These are phyloP conservation scores for Saccopteryx leptura DNA, from an alignment of 2,113 vertebrate species.

Conservation along the genomic window DNA sequence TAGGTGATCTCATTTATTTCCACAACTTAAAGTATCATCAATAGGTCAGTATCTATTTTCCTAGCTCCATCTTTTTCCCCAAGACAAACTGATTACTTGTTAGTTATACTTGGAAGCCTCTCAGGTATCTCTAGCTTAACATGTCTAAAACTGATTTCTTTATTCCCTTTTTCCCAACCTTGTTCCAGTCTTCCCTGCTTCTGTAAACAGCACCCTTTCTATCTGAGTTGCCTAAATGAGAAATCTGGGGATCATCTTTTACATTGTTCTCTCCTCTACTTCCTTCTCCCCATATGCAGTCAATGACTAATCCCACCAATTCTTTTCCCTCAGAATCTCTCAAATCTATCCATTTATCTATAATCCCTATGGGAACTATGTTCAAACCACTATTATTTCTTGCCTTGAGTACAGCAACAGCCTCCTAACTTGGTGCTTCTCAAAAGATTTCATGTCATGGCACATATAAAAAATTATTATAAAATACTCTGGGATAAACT, in stretches of 20 bases:
- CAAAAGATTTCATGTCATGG: background rate
- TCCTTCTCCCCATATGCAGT: background rate
- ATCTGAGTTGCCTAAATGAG: background rate
- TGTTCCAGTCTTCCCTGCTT: background rate
- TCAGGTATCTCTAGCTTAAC: background rate
- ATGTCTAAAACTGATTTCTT: background rate
- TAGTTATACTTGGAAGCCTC: background rate
- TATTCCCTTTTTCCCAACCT: background rate
- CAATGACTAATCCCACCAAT: background rate
- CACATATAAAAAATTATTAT: background rate
- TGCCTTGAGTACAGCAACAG: background rate
- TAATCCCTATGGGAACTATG: background rate
- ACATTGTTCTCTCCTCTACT: background rate
- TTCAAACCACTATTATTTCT: slow-evolving; percentile 11
- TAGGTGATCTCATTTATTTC: background rate
- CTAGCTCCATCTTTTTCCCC: background rate
- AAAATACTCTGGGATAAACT: slow-evolving; percentile 22
- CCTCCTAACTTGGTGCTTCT: background rate
- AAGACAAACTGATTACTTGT: background rate
- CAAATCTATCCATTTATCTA: background rate
- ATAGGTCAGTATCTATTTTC: background rate
- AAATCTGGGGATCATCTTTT: background rate
- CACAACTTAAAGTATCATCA: slow-evolving; percentile 8
- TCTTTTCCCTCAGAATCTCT: background rate
- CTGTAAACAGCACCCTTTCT: background rate